These are phyloP conservation scores for Diabrotica virgifera DNA, from an alignment of 1,140 invertebrate species.

Conservation along the genomic window DNA sequence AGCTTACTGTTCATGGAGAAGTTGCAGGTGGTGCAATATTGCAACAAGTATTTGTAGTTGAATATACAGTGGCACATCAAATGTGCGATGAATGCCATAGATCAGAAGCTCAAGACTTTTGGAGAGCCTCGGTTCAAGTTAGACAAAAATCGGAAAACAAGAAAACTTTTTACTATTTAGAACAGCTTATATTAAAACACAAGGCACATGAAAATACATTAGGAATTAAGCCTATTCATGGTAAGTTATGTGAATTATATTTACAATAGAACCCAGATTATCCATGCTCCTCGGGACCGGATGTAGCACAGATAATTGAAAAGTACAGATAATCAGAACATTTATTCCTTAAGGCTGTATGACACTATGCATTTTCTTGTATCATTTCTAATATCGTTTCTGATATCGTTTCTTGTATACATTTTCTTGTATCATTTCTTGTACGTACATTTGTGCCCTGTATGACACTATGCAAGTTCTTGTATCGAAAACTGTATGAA, in stretches of 20 bases:
- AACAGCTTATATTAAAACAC: conserved; percentile 96
- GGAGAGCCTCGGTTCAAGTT: conserved; percentile 88
- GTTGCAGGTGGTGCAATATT: conserved; percentile 78
- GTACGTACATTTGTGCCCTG: no score
- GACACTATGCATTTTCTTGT: no score
- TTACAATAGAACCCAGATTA: no score
- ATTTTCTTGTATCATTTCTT: no score
- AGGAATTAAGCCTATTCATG: conserved; percentile 91
- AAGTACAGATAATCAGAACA: no score
- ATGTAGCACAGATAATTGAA: no score
- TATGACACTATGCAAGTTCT: no score
- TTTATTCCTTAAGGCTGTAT: no score
- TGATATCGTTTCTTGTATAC: no score
- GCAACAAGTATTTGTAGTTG: conserved; percentile 92
- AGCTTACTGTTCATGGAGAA: conserved; percentile 96
- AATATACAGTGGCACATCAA: conserved; percentile 86
- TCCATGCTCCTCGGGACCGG: no score
- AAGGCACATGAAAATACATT: conserved; percentile 88
- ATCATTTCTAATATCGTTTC: no score
- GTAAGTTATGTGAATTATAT: conserved; percentile 50
- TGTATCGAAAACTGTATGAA: no score
- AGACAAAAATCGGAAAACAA: conserved; percentile 88
- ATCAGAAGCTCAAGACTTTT: conserved; percentile 96
- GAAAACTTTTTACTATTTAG: conserved; percentile 97
- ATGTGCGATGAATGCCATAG: conserved; percentile 98